Evolutionary conservation across 2,888 invertebrate species (phyloP), one percentile per base, ranked within the genome.

Genomic region (Netelia melanura): DNA sequence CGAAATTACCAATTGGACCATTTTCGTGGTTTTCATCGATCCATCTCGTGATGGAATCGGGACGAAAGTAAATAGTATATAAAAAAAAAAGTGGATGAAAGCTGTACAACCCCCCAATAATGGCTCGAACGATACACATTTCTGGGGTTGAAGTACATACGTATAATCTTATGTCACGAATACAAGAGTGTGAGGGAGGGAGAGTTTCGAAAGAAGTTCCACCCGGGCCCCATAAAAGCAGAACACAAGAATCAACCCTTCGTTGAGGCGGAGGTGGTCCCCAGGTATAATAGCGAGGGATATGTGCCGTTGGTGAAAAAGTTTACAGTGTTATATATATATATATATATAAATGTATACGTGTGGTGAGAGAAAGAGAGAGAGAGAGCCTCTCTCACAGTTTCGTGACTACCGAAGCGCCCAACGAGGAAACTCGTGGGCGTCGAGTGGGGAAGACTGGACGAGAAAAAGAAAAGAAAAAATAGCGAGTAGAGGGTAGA

Each of bases 291-390:
- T 38, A 38, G 38, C 38, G 38, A 1, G 38, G 54, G 14, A 54
- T 56, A 72, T 62, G 52, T 56, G 65, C 56, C 64, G 38, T 65
- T 71, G 71, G n/a, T 78, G 8, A 80, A 83, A 74, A 85, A 74
- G 68, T 77, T 83, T 58, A 14, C 23, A 68, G 17, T 58, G 30
- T 48, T 44, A 43, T 74, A 58, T n/a, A 70, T 52, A 43, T 74
- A 58, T n/a, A 70, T 52, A 23, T 70, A 30, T 70, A 14, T 70
- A 70, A 17, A 48, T 54, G n/a, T 48, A 71, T 44, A 25, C 44
- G n/a, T 17, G n/a, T 58, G 30, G 61, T 11, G 64, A 11, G 38
- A 38, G 44, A 21, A 1, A 21, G 21, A 21, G 21, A 21, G 30
- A 38, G 44, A 38, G 38, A 38, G 38, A 62, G 67, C 48, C 56